phyloP scores from a whole-genome alignment of 1,140 invertebrate species.

The Eufriesea mexicana region DNA sequence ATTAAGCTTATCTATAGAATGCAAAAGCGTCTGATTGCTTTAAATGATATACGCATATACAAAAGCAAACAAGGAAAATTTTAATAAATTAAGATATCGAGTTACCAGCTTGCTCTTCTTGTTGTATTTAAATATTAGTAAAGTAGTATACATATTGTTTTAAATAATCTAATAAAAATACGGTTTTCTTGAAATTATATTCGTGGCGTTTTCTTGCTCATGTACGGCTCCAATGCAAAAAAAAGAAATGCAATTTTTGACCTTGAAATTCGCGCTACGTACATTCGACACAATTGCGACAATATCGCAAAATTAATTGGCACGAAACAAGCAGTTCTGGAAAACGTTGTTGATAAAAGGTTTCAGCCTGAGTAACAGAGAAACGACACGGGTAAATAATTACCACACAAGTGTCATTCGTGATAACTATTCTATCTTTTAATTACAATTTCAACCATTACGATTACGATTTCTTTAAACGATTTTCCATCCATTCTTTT shows the following conservation, averaged over 20 bases:
- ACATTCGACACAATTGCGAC: neutral
- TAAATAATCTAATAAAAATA: no score
- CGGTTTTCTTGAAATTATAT: neutral
- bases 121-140: no score
- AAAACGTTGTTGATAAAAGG: neutral
- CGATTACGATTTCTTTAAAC: neutral
- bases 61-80: no score
- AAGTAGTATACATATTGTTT: no score
- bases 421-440: neutral
- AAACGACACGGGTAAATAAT: neutral
- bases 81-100: no score
- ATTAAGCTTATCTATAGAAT: no score
- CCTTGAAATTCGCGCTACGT: neutral
- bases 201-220: neutral
- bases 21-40: no score
- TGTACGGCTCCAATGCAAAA: neutral
- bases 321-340: neutral
- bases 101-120: no score
- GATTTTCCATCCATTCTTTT: neutral
- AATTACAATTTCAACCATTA: neutral
- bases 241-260: neutral
- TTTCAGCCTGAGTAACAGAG: no score
- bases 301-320: slow-evolving; percentile 1
- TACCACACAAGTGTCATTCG: neutral
- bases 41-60: no score